Percentiles rank a stretch among this genome's conserved stretches.
Conservation (phyloP, 2,888 invertebrate genomes). For the Polyploca ridens region DNA sequence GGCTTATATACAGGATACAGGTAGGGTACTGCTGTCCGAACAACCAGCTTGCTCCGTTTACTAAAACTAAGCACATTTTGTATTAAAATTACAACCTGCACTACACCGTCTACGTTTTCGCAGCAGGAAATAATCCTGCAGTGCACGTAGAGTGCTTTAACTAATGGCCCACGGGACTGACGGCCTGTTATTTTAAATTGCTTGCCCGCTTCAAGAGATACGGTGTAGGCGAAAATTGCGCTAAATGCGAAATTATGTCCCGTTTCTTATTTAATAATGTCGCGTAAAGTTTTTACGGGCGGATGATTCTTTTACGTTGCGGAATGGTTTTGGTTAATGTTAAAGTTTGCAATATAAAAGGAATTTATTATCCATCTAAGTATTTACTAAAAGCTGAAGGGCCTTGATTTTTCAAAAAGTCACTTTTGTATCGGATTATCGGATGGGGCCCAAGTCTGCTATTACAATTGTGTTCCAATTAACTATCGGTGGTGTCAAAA, state of each 20-base stretch:
- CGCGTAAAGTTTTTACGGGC: not conserved
- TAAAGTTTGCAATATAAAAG: too few species aligned
- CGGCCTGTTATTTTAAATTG: slow-evolving; percentile 48
- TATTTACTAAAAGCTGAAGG: too few species aligned
- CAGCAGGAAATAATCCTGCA: slow-evolving; percentile 16
- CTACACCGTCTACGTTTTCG: slow-evolving; percentile 7
- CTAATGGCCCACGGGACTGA: slow-evolving; percentile 37
- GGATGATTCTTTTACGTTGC: not conserved
- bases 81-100: not conserved
- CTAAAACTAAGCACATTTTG: not conserved
- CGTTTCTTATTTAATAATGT: not conserved
- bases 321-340: not conserved
- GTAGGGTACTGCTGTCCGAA: not conserved
- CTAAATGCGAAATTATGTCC: slow-evolving; percentile 33
- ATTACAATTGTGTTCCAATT: too few species aligned
- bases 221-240: slow-evolving; percentile 32
- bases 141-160: slow-evolving; percentile 31
- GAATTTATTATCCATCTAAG: too few species aligned
- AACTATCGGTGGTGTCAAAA: too few species aligned
- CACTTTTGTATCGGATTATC: too few species aligned
- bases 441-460: too few species aligned
- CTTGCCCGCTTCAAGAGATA: slow-evolving; percentile 25
- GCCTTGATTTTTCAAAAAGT: too few species aligned
- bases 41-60: not conserved
- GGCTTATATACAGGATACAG: not conserved